Evolutionary conservation across 1,140 invertebrate genomes (phyloP), one percentile per base, ranked within the genome.

Genomic region (Scaptodrosophila lebanonensis): DNA sequence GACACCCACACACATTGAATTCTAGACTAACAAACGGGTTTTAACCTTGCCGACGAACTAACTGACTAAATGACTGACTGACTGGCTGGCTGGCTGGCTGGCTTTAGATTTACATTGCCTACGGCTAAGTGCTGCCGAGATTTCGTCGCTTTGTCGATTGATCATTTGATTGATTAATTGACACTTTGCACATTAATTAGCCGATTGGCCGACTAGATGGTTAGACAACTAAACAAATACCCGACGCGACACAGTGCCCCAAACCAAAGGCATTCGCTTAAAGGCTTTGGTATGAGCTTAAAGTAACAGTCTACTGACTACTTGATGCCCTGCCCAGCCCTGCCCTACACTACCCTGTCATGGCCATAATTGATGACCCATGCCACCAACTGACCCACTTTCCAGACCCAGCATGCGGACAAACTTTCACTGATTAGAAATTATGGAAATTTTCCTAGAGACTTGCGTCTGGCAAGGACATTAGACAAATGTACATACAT

Each of bases 131-230:
- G 29, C 35, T 40, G 70, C 43, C 49, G 54, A 59, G 65, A 79
- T 77, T 77, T n/a, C n/a, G n/a, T n/a, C n/a, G n/a, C n/a, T n/a
- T n/a, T n/a, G n/a, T n/a, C n/a, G 73, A 77, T 77, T 73, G 73
- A 67, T 61, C 50, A 66, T 32, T 62, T 66, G 69, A 82, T 82
- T 82, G 75, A 82, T 82, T 75, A 82, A 82, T 82, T 75, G 75
- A 83, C 75, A 82, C 69, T 82, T 75, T 83, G 62, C 75, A 66
- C 75, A 82, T 82, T 82, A 82, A 82, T 82, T 82, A 82, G 66
- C 53, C 47, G 33, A 30, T 45, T 58, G 67, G 49, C 62, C 40
- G 27, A 3, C 25, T 38, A n/a, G 17, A 18, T 39, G 35, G 16
- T 17, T 9, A 43, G 40, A 51, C 42, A 52, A 54, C 20, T 35